These are phyloP conservation scores for Uloborus diversus DNA, from an alignment of 1,140 invertebrate genomes.

Conservation along the genomic window DNA sequence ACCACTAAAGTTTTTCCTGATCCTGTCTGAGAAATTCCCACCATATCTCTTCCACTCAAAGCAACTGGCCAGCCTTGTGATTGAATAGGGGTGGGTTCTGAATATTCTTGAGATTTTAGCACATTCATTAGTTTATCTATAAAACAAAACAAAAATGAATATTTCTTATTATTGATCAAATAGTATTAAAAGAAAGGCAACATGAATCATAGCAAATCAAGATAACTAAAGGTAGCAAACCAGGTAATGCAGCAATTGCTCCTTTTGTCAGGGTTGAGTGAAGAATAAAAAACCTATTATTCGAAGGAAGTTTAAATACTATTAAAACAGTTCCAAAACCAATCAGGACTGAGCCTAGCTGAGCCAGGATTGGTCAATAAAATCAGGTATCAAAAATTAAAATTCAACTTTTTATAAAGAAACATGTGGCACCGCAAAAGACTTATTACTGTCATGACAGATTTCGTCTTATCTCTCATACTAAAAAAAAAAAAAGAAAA, in stretches of 20 bases:
- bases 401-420: too few relatives aligned
- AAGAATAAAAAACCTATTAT: not conserved
- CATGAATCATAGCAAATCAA: constrained; percentile 53
- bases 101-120: constrained; percentile 70
- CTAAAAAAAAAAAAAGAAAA: too few relatives aligned
- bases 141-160: not conserved
- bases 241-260: not conserved
- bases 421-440: too few relatives aligned
- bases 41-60: constrained; percentile 87
- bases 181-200: too few relatives aligned
- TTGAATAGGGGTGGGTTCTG: constrained; percentile 86
- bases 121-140: constrained; percentile 65
- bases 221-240: not conserved
- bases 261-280: not conserved
- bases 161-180: not conserved
- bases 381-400: too few relatives aligned
- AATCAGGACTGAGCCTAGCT: too few relatives aligned
- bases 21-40: constrained; percentile 93
- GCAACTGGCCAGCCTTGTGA: constrained; percentile 92
- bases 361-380: too few relatives aligned
- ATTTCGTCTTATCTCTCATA: too few relatives aligned
- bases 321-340: too few relatives aligned
- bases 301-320: not conserved
- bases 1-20: constrained; percentile 86
- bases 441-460: too few relatives aligned